Conservation (phyloP, 2,888 invertebrate genomes). For the Altica lythri region DNA sequence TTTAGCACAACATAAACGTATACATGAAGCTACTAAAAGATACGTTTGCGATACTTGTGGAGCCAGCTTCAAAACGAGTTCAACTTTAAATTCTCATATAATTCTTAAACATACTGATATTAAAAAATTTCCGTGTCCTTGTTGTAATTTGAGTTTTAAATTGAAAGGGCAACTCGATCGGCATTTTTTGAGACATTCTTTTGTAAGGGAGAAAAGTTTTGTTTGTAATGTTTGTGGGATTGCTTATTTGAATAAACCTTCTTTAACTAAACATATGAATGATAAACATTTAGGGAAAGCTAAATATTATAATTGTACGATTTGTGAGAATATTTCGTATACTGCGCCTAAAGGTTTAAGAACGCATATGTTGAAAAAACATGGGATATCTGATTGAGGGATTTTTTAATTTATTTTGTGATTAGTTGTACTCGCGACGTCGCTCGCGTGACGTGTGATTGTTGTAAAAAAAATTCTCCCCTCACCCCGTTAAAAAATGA, state of each 20-base stretch:
- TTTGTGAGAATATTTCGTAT: slow-evolving; percentile 30
- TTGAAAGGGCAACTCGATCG: slow-evolving; percentile 46
- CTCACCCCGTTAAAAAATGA: too few species aligned
- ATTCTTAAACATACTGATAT: slow-evolving; percentile 43
- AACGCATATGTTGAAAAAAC: slow-evolving; percentile 32
- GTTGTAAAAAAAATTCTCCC: too few species aligned
- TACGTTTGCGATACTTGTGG: slow-evolving; percentile 47
- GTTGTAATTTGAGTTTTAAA: slow-evolving; percentile 45
- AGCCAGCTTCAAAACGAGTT: slow-evolving; percentile 42
- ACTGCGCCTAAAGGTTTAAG: slow-evolving; percentile 27
- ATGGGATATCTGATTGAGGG: slow-evolving; percentile 21
- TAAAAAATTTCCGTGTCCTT: slow-evolving; percentile 43
- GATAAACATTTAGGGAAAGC: slow-evolving; percentile 32
- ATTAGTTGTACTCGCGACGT: too few species aligned
- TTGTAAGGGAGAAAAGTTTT: slow-evolving; percentile 28
- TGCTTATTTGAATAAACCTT: slow-evolving; percentile 31
- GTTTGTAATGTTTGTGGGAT: slow-evolving; percentile 28
- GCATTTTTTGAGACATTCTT: slow-evolving; percentile 36
- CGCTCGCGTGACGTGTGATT: too few species aligned
- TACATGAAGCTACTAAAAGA: slow-evolving; percentile 44
- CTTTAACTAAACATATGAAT: slow-evolving; percentile 28
- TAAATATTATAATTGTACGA: slow-evolving; percentile 26
- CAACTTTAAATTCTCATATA: slow-evolving; percentile 45
- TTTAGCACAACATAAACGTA: slow-evolving; percentile 43
- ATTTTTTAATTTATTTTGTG: too few species aligned